Base-by-base conservation (phyloP, 35 echinoderm and acorn worm species). In the Amphiura filiformis region DNA sequence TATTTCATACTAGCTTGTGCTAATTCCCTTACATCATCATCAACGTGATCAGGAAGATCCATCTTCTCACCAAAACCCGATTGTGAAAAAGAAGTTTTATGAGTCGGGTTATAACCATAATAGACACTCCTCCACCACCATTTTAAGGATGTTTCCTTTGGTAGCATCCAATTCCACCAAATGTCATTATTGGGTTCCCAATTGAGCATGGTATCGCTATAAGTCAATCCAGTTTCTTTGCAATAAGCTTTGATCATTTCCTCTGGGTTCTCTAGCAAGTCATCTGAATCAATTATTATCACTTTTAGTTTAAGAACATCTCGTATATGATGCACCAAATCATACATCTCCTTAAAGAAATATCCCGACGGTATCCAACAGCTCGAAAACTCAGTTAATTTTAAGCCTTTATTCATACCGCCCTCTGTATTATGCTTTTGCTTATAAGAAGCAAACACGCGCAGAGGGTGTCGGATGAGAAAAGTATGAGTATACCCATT, bases 291-390 rank as follows among this genome's bases (percentile, higher is more conserved):
- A 70, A 70, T 70, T 5, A 70, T 70, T 13, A 70, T 70, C 11
- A 70, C 61, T 18, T 30, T 18, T 15, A 13, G 61, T 4, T 70
- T 70, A 2, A 70, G 28, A 70, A 70, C 61, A 70, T 70, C 17
- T 30, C 61, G 7, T 15, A 70, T 70, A n/a, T 70, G 61, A 30
- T 70, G 28, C 26, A 30, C 61, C 28, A 70, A 70, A 70, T 70
- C 61, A 70, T 70, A 70, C 15, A 70, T 70, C 28, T 70, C 61
- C 26, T 70, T 70, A 70, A 70, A 70, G 26, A 70, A 70, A 70
- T 70, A 70, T 70, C 61, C 61, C 4, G 15, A 3, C 17, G 61
- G 61, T 15, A 70, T 70, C 9, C 11, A 11, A 18, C 61, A 11
- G 7, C 26, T n/a, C 17, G 61, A 70, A 70, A 13, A 70, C 2